Conservation (phyloP, 1,140 invertebrate genomes). For the Scaptodrosophila lebanonensis region DNA sequence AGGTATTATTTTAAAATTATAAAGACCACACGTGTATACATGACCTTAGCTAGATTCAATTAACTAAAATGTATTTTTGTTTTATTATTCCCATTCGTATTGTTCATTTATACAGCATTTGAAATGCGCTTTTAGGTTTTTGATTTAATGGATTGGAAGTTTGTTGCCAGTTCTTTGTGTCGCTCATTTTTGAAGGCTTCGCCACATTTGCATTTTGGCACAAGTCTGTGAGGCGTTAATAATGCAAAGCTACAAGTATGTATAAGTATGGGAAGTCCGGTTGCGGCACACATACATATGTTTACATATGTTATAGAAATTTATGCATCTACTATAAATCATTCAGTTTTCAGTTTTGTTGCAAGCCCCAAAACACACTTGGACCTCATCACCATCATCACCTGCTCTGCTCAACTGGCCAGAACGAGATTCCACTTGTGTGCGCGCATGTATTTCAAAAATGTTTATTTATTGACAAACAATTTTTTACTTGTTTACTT, state of each 20-base stretch:
- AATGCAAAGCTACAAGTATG: constrained; percentile 32
- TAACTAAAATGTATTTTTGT: no score
- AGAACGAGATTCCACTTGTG: constrained; percentile 11
- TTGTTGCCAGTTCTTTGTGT: no score
- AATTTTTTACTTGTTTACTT: constrained; percentile 48
- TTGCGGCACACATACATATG: constrained; percentile 18
- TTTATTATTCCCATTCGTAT: no score
- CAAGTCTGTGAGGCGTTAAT: constrained; percentile 48
- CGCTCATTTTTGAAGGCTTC: not conserved
- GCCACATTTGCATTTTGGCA: constrained; percentile 49
- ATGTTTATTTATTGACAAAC: constrained; percentile 57
- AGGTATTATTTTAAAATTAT: no score
- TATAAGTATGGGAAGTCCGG: constrained; percentile 66
- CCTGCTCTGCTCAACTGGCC: constrained; percentile 29
- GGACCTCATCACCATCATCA: no score
- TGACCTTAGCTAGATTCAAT: no score
- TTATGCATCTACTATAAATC: constrained; percentile 21
- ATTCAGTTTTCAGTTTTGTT: no score
- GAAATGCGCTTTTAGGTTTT: no score
- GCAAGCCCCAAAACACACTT: no score
- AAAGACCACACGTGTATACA: no score
- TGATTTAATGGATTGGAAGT: no score
- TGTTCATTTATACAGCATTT: no score
- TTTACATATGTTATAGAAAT: not conserved
- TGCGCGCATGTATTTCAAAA: constrained; percentile 43